phyloP scores from a whole-genome alignment of 2,888 invertebrate genomes.

The Amphipyra tragopoginis region DNA sequence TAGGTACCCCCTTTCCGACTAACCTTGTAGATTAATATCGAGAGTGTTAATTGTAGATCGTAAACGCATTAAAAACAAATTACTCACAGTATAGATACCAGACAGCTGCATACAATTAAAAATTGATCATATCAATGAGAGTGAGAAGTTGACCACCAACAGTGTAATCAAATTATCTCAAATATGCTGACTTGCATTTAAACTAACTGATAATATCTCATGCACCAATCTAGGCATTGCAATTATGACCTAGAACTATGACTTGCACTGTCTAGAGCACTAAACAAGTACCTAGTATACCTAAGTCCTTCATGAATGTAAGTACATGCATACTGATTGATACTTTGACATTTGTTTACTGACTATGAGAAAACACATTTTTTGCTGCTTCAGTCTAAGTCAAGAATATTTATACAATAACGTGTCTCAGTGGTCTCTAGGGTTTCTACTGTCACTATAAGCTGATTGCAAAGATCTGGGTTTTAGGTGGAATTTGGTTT shows the following conservation, averaged over 20 bases:
- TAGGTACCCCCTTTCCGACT: too few relatives aligned
- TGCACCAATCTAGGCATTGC: constrained; percentile 5
- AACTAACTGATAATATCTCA: constrained; percentile 16
- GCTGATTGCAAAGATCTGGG: too few relatives aligned
- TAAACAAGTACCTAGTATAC: constrained; percentile 13
- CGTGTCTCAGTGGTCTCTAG: too few relatives aligned
- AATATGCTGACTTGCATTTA: constrained; percentile 30
- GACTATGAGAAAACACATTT: background rate
- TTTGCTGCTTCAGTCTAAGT: too few relatives aligned
- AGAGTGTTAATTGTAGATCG: too few relatives aligned
- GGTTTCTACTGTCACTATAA: too few relatives aligned
- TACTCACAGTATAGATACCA: background rate
- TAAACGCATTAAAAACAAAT: too few relatives aligned
- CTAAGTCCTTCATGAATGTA: constrained; percentile 21
- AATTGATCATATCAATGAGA: constrained; percentile 7
- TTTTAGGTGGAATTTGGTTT: too few relatives aligned
- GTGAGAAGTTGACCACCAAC: constrained; percentile 16
- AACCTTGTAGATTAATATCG: too few relatives aligned
- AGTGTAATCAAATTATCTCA: constrained; percentile 6
- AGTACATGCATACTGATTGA: constrained; percentile 11
- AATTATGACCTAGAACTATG: constrained; percentile 42
- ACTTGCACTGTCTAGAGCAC: constrained; percentile 33
- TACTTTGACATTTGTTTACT: constrained; percentile 28
- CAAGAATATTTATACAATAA: too few relatives aligned
- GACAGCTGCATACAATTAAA: constrained; percentile 10